These are phyloP conservation scores for Sebastes nivosus DNA, from an alignment of 2,797 vertebrate species.

Conservation along the genomic window DNA sequence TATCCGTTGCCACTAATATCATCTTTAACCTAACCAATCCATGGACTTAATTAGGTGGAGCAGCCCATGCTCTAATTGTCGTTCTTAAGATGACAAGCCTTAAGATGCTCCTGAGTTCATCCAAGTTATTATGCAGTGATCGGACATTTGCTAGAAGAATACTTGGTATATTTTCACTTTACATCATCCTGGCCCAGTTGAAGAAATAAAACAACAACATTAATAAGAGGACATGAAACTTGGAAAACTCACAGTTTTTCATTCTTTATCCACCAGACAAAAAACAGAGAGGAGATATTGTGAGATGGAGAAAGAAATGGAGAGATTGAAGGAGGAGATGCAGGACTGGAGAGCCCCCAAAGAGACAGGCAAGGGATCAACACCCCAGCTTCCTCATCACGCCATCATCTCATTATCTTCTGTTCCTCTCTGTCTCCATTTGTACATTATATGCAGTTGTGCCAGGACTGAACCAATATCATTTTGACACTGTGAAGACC, in stretches of 20 bases:
- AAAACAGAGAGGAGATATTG: slow-evolving; percentile 78
- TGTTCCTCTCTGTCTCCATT: background rate
- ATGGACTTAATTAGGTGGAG: background rate
- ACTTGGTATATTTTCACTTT: too few species aligned
- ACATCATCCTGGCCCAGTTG: background rate
- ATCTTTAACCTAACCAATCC: background rate
- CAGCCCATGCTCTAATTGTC: background rate
- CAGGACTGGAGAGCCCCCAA: slow-evolving; percentile 62
- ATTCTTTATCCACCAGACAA: slow-evolving; percentile 61
- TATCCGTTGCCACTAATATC: slow-evolving; percentile 2
- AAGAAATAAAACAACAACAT: background rate
- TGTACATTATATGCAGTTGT: background rate
- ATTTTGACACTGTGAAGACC: background rate
- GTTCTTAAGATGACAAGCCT: background rate
- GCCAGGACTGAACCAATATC: background rate
- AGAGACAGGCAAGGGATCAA: slow-evolving; percentile 72
- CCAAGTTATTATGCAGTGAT: too few species aligned
- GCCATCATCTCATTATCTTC: background rate
- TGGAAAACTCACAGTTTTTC: background rate
- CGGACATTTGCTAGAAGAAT: too few species aligned
- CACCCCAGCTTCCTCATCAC: background rate
- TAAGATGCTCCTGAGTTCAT: background rate
- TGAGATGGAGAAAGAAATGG: slow-evolving; percentile 82
- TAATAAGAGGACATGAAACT: background rate
- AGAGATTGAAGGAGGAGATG: slow-evolving; percentile 74